Base-by-base conservation (phyloP, 2,113 vertebrate species). In the Apodemus speciosus region DNA sequence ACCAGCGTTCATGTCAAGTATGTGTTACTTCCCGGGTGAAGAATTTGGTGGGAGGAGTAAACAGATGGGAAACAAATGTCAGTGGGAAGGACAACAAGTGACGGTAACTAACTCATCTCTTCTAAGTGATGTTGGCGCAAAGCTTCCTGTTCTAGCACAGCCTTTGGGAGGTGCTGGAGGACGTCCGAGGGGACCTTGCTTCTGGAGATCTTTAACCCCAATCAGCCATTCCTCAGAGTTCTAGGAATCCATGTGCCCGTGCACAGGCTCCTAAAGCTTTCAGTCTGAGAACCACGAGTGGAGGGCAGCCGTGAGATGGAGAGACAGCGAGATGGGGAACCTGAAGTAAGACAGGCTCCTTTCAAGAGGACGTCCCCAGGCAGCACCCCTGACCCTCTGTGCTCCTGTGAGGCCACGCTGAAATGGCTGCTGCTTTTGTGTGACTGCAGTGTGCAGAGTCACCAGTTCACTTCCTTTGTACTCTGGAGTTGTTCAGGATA, bases 191-290 rank as follows among this genome's bases (percentile, higher is more conserved):
- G 53, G n/a, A 85, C 18, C 64, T 75, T 46, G n/a, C 86, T 80
- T 60, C 56, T 87, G 35, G 6, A 90, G 25, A 85, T 76, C 60
- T 88, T 88, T 84, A 85, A 81, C 23, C 25, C 38, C 53, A 40
- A 92, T 25, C n/a, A 15, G 92, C 72, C 75, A 68, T 66, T 93
- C 92, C 71, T 88, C 25, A 16, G 68, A 81, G 85, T 76, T 94
- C 56, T 81, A 60, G 79, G 60, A 60, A 40, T 18, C n/a, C 56
- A 60, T 7, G 14, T 58, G 77, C 51, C 64, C 53, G 4, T 85
- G 10, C 46, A 72, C 35, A 56, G 46, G 66, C 53, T 89, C 64
- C 92, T 96, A 10, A 23, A 87, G 35, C 30, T 62, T 94, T 85
- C 64, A 75, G 0, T 49, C 87, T 95, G 64, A 94, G 60, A 79